Percentiles rank a stretch among this genome's conserved stretches.
phyloP scores from a whole-genome alignment of 2,888 invertebrate genomes.

The Anarsia innoxiella region DNA sequence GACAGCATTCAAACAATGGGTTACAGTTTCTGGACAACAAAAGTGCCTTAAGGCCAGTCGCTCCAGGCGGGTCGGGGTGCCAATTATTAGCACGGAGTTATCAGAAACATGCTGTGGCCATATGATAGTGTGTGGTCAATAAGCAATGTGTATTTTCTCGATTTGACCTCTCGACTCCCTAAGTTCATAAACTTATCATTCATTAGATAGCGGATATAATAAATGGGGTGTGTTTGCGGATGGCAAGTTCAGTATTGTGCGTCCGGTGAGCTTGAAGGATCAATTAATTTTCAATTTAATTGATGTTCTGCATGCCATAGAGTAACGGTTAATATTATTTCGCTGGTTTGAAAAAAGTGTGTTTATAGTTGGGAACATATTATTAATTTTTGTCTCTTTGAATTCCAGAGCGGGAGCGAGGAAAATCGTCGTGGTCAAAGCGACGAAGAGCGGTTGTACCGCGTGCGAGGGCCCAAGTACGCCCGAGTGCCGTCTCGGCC shows the following conservation, averaged over 20 bases:
- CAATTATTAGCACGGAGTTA: constrained; percentile 48
- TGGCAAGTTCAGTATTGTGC: constrained; percentile 50
- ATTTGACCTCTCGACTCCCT: constrained; percentile 52
- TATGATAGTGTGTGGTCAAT: constrained; percentile 53
- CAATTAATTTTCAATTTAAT: constrained; percentile 30
- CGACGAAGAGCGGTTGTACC: constrained; percentile 63
- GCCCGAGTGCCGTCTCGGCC: constrained; percentile 65
- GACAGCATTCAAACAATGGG: constrained; percentile 1
- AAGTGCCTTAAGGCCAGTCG: constrained; percentile 30
- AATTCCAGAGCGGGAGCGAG: constrained; percentile 62
- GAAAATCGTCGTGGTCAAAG: constrained; percentile 56
- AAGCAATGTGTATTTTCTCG: constrained; percentile 48
- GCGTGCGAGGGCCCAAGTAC: constrained; percentile 61
- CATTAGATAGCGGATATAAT: constrained; percentile 66
- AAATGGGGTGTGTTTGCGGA: constrained; percentile 65
- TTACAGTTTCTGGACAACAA: constrained; percentile 23
- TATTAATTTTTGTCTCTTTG: constrained; percentile 17
- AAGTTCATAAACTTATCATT: constrained; percentile 52
- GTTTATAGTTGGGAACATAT: background rate
- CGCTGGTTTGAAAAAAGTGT: background rate
- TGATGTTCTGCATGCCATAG: constrained; percentile 20
- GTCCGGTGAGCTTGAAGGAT: constrained; percentile 40
- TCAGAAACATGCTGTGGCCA: constrained; percentile 53
- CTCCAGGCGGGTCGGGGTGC: constrained; percentile 44
- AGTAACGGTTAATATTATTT: constrained; percentile 10